Base-by-base conservation (phyloP, 2,113 vertebrate genomes). In the Ailuropoda melanoleuca region DNA sequence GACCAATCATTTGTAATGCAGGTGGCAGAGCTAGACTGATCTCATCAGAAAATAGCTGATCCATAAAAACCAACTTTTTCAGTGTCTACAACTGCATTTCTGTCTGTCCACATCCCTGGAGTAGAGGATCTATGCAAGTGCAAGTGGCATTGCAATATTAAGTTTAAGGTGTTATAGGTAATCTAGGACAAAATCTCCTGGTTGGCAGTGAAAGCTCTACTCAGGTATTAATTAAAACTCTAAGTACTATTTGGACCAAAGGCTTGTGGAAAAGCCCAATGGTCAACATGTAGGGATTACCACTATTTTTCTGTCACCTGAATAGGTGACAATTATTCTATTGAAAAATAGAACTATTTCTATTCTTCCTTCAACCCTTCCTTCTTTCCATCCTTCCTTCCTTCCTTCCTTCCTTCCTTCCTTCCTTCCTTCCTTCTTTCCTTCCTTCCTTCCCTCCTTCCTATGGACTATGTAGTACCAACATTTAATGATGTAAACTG, bases 1-100 rank as follows among this genome's bases (percentile, higher is more conserved):
- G 97, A 97, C 94, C 93, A 95, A 95, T 97, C 85, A 97, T 97
- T 94, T 70, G 77, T 90, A 91, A 94, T 93, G 94, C 97, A 98
- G 97, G 98, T 98, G 97, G 97, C 93, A 96, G 29, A 88, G 17
- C 21, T 89, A 91, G 55, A 81, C 96, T 98, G 97, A 98, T 82
- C 64, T 98, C 97, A 97, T 88, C 43, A 84, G 90, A 96, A 98
- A 97, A 82, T 46, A 96, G 74, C 86, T 94, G 78, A 78, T 29
- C 24, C 82, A 23, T 68, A 56, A 66, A 82, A 88, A 78, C 26
- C 39, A 88, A 39, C 13, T 39, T 96, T 95, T 93, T 97, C 39
- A 48, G 23, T 68, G 26, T 62, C 43, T 66, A 72, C 60, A 92
- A 55, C 31, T 93, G 37, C 6, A 53, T 89, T 86, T 84, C 56